phyloP scores from a whole-genome alignment of 53 echinoderm and acorn worm species.

The Pentamera pediparva region DNA sequence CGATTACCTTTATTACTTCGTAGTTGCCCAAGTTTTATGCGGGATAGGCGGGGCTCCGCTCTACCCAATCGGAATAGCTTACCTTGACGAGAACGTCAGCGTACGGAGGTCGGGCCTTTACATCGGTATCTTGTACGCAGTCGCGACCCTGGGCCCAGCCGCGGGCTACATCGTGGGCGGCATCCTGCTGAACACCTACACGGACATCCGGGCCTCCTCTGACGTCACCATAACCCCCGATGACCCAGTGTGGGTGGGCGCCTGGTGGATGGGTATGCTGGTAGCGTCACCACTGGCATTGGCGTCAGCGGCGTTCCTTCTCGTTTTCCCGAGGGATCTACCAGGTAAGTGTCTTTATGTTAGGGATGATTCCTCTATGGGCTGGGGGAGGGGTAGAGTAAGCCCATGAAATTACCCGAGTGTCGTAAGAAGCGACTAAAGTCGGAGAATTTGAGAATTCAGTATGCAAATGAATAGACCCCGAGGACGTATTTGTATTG shows the following conservation, averaged over 20 bases:
- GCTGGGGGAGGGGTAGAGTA: too few species aligned
- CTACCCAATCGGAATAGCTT: slow-evolving; percentile 58
- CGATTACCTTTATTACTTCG: slow-evolving; percentile 60
- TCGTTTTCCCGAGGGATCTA: slow-evolving; percentile 1
- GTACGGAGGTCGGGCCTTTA: slow-evolving; percentile 54
- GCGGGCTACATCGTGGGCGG: slow-evolving; percentile 32
- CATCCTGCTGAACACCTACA: slow-evolving; percentile 25
- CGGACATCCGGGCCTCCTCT: slow-evolving; percentile 14
- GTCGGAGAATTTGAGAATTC: too few species aligned
- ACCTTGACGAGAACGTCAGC: slow-evolving; percentile 71
- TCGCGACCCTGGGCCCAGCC: slow-evolving; percentile 36
- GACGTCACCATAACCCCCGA: slow-evolving; percentile 9
- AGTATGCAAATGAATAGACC: too few species aligned
- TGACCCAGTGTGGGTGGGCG: slow-evolving; percentile 51
- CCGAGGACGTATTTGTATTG: too few species aligned
- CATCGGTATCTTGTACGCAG: slow-evolving; percentile 49
- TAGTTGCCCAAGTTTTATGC: slow-evolving; percentile 41
- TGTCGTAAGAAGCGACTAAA: too few species aligned
- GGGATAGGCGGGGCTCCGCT: slow-evolving; percentile 52
- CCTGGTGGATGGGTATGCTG: slow-evolving; percentile 44
- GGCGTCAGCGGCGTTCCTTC: not conserved
- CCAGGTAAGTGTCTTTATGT: slow-evolving; percentile 24
- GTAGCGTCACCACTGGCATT: slow-evolving; percentile 1
- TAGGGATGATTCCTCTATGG: too few species aligned
- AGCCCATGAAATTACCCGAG: too few species aligned